Evolutionary conservation across 1,140 invertebrate species (phyloP).

Genomic region (Aricia agestis): DNA sequence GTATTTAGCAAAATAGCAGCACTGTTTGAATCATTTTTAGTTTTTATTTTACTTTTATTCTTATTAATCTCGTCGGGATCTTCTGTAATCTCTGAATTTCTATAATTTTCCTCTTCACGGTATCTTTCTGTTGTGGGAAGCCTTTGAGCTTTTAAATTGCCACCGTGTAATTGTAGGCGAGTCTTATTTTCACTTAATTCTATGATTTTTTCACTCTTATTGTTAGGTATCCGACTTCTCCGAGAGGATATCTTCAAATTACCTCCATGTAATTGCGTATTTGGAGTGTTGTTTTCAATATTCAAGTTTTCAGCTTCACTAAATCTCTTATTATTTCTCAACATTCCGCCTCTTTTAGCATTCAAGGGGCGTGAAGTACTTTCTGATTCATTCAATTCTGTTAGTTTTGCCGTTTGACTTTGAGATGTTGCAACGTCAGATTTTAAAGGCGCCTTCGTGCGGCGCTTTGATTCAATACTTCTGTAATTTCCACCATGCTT

Average conservation of each 20-base stretch:
- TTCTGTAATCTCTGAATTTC: conserved; percentile 49
- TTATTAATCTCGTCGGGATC: conserved; percentile 27
- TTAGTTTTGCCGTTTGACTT: conserved; percentile 43
- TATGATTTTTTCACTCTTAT: conserved; percentile 50
- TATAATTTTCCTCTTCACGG: conserved; percentile 61
- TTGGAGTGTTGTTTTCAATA: conserved; percentile 27
- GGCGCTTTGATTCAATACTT: conserved; percentile 36
- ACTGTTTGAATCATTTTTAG: conserved; percentile 22
- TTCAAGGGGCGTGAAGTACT: conserved; percentile 17
- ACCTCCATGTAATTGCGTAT: conserved; percentile 40
- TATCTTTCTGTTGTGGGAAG: conserved; percentile 30
- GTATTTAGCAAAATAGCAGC: conserved; percentile 48
- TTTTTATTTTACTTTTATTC: conserved; percentile 27
- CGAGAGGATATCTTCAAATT: conserved; percentile 41
- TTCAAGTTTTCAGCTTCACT: conserved; percentile 30
- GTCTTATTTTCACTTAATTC: conserved; percentile 45
- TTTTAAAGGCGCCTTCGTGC: conserved; percentile 21
- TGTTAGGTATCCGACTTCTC: conserved; percentile 25
- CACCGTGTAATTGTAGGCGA: conserved; percentile 35
- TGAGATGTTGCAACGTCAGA: conserved; percentile 47
- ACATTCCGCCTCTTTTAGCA: conserved; percentile 2
- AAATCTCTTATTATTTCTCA: conserved; percentile 7
- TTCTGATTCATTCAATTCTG: conserved; percentile 47
- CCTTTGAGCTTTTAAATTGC: conserved; percentile 41
- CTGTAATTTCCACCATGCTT: conserved; percentile 68